Percentiles rank a stretch among this genome's conserved stretches.
Evolutionary conservation across 2,888 invertebrate species (phyloP).

Genomic region (Parnassius apollo): DNA sequence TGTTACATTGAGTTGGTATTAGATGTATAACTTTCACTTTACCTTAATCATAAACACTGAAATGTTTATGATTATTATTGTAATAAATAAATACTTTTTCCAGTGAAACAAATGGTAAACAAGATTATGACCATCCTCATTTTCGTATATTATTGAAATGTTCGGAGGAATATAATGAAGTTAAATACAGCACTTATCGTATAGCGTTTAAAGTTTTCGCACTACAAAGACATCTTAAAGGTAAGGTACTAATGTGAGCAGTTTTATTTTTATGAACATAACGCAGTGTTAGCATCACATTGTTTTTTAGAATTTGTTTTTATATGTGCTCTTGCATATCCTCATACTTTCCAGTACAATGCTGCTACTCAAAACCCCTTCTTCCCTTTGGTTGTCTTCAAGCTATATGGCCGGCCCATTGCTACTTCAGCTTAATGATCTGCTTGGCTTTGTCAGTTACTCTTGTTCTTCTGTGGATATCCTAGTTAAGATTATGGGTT

Average conservation of each 20-base stretch:
- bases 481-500: too few relatives aligned
- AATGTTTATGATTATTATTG: not conserved
- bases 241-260: slow-evolving; percentile 55
- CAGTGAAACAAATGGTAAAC: slow-evolving; percentile 74
- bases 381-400: too few relatives aligned
- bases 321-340: too few relatives aligned
- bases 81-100: slow-evolving; percentile 37
- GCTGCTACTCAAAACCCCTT: too few relatives aligned
- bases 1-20: slow-evolving; percentile 80
- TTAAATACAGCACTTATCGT: slow-evolving; percentile 88
- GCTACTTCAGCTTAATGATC: too few relatives aligned
- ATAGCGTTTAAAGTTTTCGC: slow-evolving; percentile 85
- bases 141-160: slow-evolving; percentile 80
- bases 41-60: too few relatives aligned
- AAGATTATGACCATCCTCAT: slow-evolving; percentile 82
- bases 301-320: too few relatives aligned
- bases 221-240: slow-evolving; percentile 78
- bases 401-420: too few relatives aligned
- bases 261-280: not conserved
- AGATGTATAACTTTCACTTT: slow-evolving; percentile 48
- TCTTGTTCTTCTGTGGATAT: too few relatives aligned
- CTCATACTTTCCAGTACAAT: too few relatives aligned
- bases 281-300: too few relatives aligned
- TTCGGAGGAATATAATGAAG: slow-evolving; percentile 83
- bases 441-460: too few relatives aligned